Base-by-base conservation (phyloP, 2,888 invertebrate genomes). In the Oscheius sp. region DNA sequence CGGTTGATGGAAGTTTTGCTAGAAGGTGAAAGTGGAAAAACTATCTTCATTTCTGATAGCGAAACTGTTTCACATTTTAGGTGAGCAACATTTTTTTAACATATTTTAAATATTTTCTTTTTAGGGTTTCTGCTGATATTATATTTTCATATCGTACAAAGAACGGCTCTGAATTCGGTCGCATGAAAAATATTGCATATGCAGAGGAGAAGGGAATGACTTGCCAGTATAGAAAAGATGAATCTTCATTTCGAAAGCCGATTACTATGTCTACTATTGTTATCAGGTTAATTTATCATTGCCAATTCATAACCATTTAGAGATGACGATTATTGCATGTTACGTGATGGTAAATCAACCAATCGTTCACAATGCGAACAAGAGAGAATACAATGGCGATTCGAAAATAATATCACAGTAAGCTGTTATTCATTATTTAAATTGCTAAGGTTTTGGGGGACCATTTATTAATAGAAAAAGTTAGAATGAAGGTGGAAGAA, bases 381-480 rank as follows among this genome's bases (percentile, higher is more conserved):
- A 12, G 54, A 54, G 12, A 32, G 54, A 9, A 33, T 33, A 33
- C 32, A 54, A 20, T 54, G 54, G 54, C 54, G 54, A 17, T 32
- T 24, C 12, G 33, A 14, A 2, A 54, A 54, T 17, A 50, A 50
- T 8, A 14, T 54, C 5, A 14, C 20, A 44, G 45, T 44, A 6
- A 12, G 47, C 12, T 20, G 2, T 24, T 20, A 17, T 47, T 47
- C 5, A 22, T 20, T 47, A 3, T 24, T 47, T 2, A 6, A 20
- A 22, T 47, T 22, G 3, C 14, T 41, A 17, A 41, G 14, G 14
- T 41, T 41, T 12, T 41, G n/a, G 20, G 12, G 20, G 14, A 9
- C 14, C 14, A 36, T 8, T 14, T 41, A 2, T 20, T 20, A 36
- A 36, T 36, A 36, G 36, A 36, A 14, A 36, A 36, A 36, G 36